Base-by-base conservation (phyloP, 2,888 invertebrate genomes). In the Hofmannophila pseudospretella region DNA sequence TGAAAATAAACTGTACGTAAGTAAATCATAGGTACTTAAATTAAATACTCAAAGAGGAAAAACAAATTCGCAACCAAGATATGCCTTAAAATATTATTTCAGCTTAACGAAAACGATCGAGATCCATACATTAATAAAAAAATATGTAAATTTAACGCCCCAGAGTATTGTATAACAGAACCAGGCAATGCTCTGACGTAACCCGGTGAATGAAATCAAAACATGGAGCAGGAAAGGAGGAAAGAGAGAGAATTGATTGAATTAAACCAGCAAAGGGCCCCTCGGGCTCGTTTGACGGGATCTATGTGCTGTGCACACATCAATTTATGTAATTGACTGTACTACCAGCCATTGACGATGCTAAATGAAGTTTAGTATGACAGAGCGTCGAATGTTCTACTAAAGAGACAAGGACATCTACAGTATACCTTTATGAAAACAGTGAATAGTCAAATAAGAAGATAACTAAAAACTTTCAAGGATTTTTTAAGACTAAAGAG, bases 241-340 rank as follows among this genome's bases (percentile, higher is more conserved):
- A n/a, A 11, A 13, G 22, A 27, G 4, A 26, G 9, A 36, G 12
- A 8, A 62, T 67, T 80, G 73, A 82, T 80, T 80, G 71, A 81
- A 80, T 82, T 74, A 78, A 76, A 58, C 49, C 49, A 44, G 49
- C 61, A 57, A 61, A 67, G 67, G 71, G 65, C 68, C 74, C 78
- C 71, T 67, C 66, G 51, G 38, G 54, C 47, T 62, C 61, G 61
- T 72, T 67, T 57, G 62, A 58, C 61, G 50, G 71, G 67, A 79
- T 81, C 67, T 73, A 75, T 78, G 65, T 76, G 79, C 72, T 57
- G 62, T 52, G 63, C 64, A 81, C 81, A 82, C 77, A 84, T 78
- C 78, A 79, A 84, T 84, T 82, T 75, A 72, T 55, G 63, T 76
- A 81, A 84, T 84, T 81, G 79, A 69, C 63, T 44, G 54, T 45